These are phyloP conservation scores for Armadillidium nasatum DNA, from an alignment of 1,140 invertebrate genomes.

Conservation along the genomic window DNA sequence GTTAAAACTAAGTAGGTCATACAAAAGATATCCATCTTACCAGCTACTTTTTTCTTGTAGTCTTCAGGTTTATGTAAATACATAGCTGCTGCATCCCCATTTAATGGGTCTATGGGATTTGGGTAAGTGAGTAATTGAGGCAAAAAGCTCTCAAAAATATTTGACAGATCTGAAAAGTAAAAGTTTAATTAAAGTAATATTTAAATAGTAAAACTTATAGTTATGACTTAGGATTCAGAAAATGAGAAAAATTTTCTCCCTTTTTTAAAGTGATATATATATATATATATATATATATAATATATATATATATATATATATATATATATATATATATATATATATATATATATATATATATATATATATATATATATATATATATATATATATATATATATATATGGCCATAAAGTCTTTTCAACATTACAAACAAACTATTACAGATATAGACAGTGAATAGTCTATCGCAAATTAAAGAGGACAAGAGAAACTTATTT, in stretches of 20 bases:
- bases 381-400: background rate
- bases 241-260: too few species aligned
- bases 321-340: background rate
- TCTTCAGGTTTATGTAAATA: slow-evolving; percentile 99
- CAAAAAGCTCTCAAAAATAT: slow-evolving; percentile 99
- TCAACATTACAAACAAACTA: too few species aligned
- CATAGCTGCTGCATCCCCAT: slow-evolving; percentile 98
- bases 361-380: background rate
- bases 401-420: too few species aligned
- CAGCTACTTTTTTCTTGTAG: slow-evolving; percentile 93
- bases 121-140: slow-evolving; percentile 97
- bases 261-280: too few species aligned
- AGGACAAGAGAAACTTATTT: too few species aligned
- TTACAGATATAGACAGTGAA: too few species aligned
- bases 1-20: too few species aligned
- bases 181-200: too few species aligned
- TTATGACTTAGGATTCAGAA: too few species aligned
- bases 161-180: slow-evolving; percentile 76
- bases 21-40: slow-evolving; percentile 45
- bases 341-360: slow-evolving; percentile 21
- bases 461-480: too few species aligned
- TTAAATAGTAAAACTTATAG: too few species aligned
- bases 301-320: background rate
- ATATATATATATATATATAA: too few species aligned
- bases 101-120: slow-evolving; percentile 98